These are phyloP conservation scores for Pachydiplax longipennis DNA, from an alignment of 2,888 invertebrate species.

Conservation along the genomic window DNA sequence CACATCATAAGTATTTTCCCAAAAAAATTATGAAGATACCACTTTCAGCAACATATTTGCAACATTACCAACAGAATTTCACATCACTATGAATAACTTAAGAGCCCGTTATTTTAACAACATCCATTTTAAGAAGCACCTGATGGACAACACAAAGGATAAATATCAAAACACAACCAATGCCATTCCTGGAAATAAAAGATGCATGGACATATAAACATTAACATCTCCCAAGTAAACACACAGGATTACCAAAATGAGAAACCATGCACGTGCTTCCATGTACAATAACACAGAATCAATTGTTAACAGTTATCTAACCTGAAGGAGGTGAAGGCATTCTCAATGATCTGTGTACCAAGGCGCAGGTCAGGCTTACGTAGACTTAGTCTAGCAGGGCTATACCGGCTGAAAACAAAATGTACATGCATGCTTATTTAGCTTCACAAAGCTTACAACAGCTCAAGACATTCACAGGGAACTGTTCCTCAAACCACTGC, in stretches of 20 bases:
- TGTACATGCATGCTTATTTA: constrained; percentile 46
- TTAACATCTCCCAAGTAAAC: background rate
- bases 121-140: background rate
- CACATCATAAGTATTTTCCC: no score
- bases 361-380: constrained; percentile 82
- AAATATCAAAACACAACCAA: background rate
- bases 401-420: constrained; percentile 76
- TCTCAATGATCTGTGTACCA: constrained; percentile 79
- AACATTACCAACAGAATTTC: background rate
- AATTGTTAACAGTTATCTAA: constrained; percentile 25
- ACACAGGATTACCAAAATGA: background rate
- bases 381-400: constrained; percentile 82
- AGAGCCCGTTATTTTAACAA: background rate
- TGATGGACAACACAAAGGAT: background rate
- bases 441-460: constrained; percentile 41
- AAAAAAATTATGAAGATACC: background rate
- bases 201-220: background rate
- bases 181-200: background rate
- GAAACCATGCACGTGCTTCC: constrained; percentile 15
- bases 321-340: constrained; percentile 72
- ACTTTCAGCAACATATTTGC: background rate
- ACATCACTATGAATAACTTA: background rate
- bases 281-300: background rate
- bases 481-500: background rate
- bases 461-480: constrained; percentile 27